Conservation (phyloP, 2,113 vertebrate species). For the Candoia aspera region DNA sequence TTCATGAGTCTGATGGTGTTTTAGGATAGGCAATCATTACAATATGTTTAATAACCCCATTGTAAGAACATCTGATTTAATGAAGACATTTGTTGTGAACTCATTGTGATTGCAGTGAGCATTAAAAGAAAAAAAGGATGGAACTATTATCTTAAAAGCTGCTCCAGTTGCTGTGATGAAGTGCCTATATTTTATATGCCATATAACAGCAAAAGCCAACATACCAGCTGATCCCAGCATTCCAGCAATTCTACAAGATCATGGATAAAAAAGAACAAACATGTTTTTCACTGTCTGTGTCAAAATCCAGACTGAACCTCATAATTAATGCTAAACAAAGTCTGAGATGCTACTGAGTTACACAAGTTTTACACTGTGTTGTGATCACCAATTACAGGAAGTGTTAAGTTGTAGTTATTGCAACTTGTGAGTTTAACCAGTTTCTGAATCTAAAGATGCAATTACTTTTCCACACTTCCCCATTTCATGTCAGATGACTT, state of each 20-base stretch:
- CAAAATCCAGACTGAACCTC: too few relatives aligned
- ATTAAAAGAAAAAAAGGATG: constrained; percentile 17
- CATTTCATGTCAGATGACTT: not conserved
- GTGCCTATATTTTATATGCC: constrained; percentile 10
- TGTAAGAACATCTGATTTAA: constrained; percentile 40
- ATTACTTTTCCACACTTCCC: not conserved
- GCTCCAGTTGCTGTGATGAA: constrained; percentile 44
- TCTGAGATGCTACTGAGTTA: too few relatives aligned
- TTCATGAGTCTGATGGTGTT: too few relatives aligned
- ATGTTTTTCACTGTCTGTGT: too few relatives aligned
- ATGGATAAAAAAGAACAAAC: not conserved
- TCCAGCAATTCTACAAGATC: not conserved
- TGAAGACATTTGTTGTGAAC: constrained; percentile 39
- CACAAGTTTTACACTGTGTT: too few relatives aligned
- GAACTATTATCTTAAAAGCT: not conserved
- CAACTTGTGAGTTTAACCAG: not conserved
- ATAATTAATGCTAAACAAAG: too few relatives aligned
- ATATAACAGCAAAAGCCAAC: not conserved
- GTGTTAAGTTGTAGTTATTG: not conserved
- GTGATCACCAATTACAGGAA: too few relatives aligned
- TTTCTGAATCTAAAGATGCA: not conserved
- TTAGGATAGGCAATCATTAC: too few relatives aligned
- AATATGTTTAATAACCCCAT: constrained; percentile 8
- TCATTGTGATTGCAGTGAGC: constrained; percentile 49
- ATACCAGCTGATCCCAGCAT: too few relatives aligned